Conservation (phyloP, 1,140 invertebrate genomes). For the Metaphire vulgaris region DNA sequence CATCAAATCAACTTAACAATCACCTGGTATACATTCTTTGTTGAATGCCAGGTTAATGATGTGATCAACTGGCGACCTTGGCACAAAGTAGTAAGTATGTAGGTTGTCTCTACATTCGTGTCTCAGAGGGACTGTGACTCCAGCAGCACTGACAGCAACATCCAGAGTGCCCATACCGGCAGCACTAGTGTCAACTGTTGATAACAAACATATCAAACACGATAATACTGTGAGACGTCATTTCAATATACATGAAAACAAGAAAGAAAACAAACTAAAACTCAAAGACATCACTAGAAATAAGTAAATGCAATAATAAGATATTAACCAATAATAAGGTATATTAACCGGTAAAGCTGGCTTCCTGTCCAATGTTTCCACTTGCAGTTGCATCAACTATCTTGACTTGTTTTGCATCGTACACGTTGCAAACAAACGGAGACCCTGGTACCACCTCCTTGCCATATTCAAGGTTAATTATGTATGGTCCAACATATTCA, state of each 20-base stretch:
- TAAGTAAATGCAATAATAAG: no score
- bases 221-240: background rate
- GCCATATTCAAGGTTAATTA: constrained; percentile 82
- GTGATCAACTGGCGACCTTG: constrained; percentile 71
- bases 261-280: background rate
- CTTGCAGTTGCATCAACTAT: constrained; percentile 71
- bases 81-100: constrained; percentile 73
- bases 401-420: constrained; percentile 78
- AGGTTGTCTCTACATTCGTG: constrained; percentile 56
- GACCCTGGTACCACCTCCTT: constrained; percentile 80
- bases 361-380: constrained; percentile 73
- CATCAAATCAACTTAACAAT: no score
- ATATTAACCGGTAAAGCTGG: constrained; percentile 64
- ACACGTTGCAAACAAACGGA: constrained; percentile 85
- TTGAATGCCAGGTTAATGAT: constrained; percentile 72
- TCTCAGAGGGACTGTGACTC: constrained; percentile 68
- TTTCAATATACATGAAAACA: constrained; percentile 3
- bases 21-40: constrained; percentile 55
- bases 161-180: constrained; percentile 71
- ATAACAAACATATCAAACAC: constrained; percentile 35
- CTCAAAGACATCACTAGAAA: no score
- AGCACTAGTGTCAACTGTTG: constrained; percentile 36
- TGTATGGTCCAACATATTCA: constrained; percentile 62
- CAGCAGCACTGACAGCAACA: constrained; percentile 69
- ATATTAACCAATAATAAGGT: background rate